Evolutionary conservation across 2,113 vertebrate species (phyloP).

Genomic region (Gila orcuttii): DNA sequence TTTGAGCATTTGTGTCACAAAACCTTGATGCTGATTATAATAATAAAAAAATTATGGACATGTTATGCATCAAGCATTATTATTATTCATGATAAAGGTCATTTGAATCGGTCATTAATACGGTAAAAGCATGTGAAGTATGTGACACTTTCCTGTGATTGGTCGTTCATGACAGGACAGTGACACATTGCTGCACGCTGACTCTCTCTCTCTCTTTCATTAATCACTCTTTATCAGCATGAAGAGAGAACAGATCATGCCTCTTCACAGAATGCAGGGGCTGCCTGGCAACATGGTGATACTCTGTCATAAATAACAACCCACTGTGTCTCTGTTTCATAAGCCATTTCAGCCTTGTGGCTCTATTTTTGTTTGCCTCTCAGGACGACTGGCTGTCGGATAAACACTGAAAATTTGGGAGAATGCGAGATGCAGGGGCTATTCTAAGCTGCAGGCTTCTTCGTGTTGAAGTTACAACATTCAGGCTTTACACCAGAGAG

Average conservation of each 20-base stretch:
- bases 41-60: neutral
- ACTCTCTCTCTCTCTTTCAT: conserved; percentile 19
- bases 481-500: conserved; percentile 6
- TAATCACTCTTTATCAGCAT: conserved; percentile 40
- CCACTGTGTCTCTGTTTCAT: conserved; percentile 31
- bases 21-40: neutral
- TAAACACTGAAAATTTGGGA: conserved; percentile 36
- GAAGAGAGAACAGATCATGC: conserved; percentile 31
- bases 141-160: conserved; percentile 4
- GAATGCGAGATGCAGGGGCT: conserved; percentile 26
- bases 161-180: conserved; percentile 11
- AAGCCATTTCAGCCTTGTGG: conserved; percentile 34
- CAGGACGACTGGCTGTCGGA: conserved; percentile 26
- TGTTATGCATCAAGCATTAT: neutral
- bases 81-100: neutral
- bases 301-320: conserved; percentile 42
- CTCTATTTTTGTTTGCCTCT: conserved; percentile 40
- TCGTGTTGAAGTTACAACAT: conserved; percentile 24
- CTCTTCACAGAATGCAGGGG: conserved; percentile 26
- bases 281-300: conserved; percentile 41
- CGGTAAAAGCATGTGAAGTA: neutral
- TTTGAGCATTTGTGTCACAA: neutral
- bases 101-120: neutral
- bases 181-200: neutral
- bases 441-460: conserved; percentile 26